Base-by-base conservation (phyloP, 2,797 vertebrate species). In the Cynodonichthys magdalenae region DNA sequence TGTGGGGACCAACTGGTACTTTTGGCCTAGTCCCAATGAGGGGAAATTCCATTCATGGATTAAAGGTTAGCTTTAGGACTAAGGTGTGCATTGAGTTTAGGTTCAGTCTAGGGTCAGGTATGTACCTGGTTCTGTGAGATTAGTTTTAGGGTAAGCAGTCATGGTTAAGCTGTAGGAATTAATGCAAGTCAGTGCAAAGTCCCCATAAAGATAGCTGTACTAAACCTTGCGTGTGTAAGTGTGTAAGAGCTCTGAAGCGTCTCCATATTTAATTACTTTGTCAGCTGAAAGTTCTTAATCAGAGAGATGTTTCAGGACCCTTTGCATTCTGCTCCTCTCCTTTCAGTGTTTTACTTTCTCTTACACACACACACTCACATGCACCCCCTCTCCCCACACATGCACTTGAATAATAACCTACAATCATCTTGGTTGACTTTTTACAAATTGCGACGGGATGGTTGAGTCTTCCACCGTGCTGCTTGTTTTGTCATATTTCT, bases 211-310 rank as follows among this genome's bases (percentile, higher is more conserved):
- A 24, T 24, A 24, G 24, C 24, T 24, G 24, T 24, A 24, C 24
- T 24, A 24, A 24, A 24, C 24, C 24, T 24, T 46, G 28, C 28
- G 53, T 29, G 58, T 46, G 57, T 57, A 69, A 59, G 49, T 49
- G 66, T 46, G 52, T 36, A 44, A 36, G 46, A 78, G 57, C 51
- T 71, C 42, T 64, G 59, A 49, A 46, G 54, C 75, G 85, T 76
- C 66, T 88, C 74, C 62, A 84, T 86, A 83, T 88, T 90, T 90
- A 90, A 92, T 92, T 86, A 90, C 77, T 64, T 69, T 81, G 63
- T 86, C 66, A 81, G 62, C 75, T 69, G 63, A 89, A 89, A 84
- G 77, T 87, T 73, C 81, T 91, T 90, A 91, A 93, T 91, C 85
- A 88, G 84, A 73, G 69, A 57, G 73, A 87, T 82, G 79, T 86